phyloP scores from a whole-genome alignment of 2,797 vertebrate genomes.

The Triplophysa yarkandensis region DNA sequence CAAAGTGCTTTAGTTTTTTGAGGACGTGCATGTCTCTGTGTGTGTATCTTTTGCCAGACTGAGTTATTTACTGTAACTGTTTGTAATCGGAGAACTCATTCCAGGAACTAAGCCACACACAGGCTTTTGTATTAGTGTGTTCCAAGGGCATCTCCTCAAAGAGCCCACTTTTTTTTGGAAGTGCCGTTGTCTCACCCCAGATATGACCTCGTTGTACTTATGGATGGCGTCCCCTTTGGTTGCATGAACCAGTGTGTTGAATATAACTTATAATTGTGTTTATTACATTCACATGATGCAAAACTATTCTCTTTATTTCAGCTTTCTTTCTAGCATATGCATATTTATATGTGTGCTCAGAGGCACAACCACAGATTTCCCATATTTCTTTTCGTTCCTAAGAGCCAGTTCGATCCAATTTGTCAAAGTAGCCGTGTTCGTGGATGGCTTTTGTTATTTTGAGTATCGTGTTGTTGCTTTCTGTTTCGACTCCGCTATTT shows the following conservation, averaged over 20 bases:
- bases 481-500: constrained; percentile 49
- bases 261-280: constrained; percentile 28
- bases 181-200: constrained; percentile 38
- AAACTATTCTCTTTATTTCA: no score
- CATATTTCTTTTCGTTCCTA: constrained; percentile 47
- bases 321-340: constrained; percentile 5
- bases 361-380: constrained; percentile 47
- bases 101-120: constrained; percentile 51
- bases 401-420: constrained; percentile 46
- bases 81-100: constrained; percentile 55
- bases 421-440: constrained; percentile 39
- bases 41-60: constrained; percentile 29
- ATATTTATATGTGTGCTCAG: constrained; percentile 38
- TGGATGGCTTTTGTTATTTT: constrained; percentile 47
- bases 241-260: no score
- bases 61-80: constrained; percentile 56
- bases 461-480: constrained; percentile 49
- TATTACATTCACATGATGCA: constrained; percentile 7
- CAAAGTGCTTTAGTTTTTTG: constrained; percentile 24
- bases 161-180: constrained; percentile 40
- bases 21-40: constrained; percentile 21
- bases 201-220: constrained; percentile 19
- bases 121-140: constrained; percentile 41
- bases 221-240: constrained; percentile 15
- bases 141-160: constrained; percentile 53